Base-by-base conservation (phyloP, 2,113 vertebrate species). In the Solea senegalensis region DNA sequence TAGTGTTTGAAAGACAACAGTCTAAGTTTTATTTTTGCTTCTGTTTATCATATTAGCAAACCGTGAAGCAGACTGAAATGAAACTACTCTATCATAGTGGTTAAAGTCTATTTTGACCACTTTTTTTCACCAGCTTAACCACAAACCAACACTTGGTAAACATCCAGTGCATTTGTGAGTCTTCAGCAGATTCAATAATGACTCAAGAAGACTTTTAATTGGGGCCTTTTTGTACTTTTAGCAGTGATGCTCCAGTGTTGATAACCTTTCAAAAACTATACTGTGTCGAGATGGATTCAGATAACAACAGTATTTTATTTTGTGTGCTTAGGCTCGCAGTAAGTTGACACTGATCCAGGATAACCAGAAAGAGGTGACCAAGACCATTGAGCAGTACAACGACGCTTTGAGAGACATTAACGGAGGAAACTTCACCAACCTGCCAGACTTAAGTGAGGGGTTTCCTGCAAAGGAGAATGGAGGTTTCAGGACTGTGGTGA, bases 311-410 rank as follows among this genome's bases (percentile, higher is more conserved):
- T 51, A 1, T 45, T 44, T 58, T 44, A 48, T 54, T 44, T 1
- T 80, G 28, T 79, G 39, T 54, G 67, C 68, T 15, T 76, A 98
- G 98, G 96, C 96, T 2, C 95, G 94, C 65, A 95, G 86, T 80
- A 96, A 96, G 78, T 92, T 99, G 44, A 94, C 93, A 0, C 91
- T 95, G 69, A 94, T 98, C 74, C 95, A 97, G 1, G 96, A 96
- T 41, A 94, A 76, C 68, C 97, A 95, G 10, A 93, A 94, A 74
- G 96, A 98, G 46, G 88, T 96, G 73, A 95, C 70, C 66, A 93
- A 93, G 78, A 94, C 89, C 80, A 94, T 98, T 6, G 96, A 97
- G 27, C 94, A 95, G 50, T 95, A 93, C 44, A 95, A 92, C 11
- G 91, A 88, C 43, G 89, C 90, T 14, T 85, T 97, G 11, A 95